Conservation (phyloP, 1,140 invertebrate species). For the Cotesia glomerata region DNA sequence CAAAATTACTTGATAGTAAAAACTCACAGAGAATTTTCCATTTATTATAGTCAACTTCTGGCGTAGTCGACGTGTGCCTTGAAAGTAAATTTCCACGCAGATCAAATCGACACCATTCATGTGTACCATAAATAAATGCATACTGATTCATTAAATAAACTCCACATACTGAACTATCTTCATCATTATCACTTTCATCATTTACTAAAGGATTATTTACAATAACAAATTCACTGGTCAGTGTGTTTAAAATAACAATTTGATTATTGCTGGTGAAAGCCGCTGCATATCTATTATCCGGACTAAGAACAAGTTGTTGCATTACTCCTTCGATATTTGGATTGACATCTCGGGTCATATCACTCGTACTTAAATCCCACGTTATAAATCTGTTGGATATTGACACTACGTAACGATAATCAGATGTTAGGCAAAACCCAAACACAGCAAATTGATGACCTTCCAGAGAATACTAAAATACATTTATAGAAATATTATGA, state of each 20-base stretch:
- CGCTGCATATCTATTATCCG: slow-evolving; percentile 95
- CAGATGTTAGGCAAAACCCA: slow-evolving; percentile 89
- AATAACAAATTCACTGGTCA: slow-evolving; percentile 88
- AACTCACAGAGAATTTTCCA: slow-evolving; percentile 76
- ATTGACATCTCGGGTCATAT: slow-evolving; percentile 88
- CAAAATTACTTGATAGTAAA: neutral
- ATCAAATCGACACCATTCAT: slow-evolving; percentile 76
- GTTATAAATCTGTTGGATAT: slow-evolving; percentile 97
- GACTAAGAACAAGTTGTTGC: slow-evolving; percentile 91
- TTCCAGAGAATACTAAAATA: slow-evolving; percentile 88
- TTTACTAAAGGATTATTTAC: slow-evolving; percentile 84
- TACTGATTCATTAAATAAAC: slow-evolving; percentile 79
- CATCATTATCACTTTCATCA: slow-evolving; percentile 54
- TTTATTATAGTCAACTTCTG: slow-evolving; percentile 62
- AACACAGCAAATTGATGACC: slow-evolving; percentile 98
- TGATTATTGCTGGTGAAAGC: slow-evolving; percentile 97
- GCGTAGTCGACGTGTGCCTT: slow-evolving; percentile 63
- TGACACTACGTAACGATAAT: slow-evolving; percentile 92
- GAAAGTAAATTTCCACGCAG: slow-evolving; percentile 76
- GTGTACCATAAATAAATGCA: slow-evolving; percentile 70
- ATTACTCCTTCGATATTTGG: slow-evolving; percentile 95
- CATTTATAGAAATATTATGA: neutral
- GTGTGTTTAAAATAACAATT: slow-evolving; percentile 83
- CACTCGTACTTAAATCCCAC: slow-evolving; percentile 94
- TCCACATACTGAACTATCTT: slow-evolving; percentile 66